These are phyloP conservation scores for Lordiphosa fenestrarum DNA, from an alignment of 2,888 invertebrate genomes.

Conservation along the genomic window DNA sequence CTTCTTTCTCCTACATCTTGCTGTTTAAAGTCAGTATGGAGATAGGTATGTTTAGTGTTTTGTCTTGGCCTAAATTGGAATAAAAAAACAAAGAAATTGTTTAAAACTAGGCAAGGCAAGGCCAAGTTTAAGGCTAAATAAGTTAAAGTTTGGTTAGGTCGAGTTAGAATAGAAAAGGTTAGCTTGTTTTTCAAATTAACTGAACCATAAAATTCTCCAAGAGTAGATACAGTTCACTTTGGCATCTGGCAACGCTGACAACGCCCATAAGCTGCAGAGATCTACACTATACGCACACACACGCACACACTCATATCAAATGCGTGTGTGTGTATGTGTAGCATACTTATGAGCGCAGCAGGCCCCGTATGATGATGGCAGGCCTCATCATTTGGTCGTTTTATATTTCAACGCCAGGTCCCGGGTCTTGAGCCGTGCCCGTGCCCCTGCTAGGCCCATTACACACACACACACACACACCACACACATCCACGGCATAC, in stretches of 20 bases:
- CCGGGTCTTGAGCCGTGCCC: conserved; percentile 16
- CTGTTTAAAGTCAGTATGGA: no score
- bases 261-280: conserved; percentile 41
- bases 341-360: conserved; percentile 43
- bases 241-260: conserved; percentile 40
- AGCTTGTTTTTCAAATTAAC: background rate
- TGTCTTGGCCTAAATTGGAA: no score
- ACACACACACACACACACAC: conserved; percentile 37
- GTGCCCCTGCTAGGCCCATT: conserved; percentile 41
- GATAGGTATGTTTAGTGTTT: no score
- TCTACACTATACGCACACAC: conserved; percentile 13
- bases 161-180: no score
- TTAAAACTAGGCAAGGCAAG: no score
- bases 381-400: conserved; percentile 69
- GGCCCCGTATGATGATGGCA: conserved; percentile 33
- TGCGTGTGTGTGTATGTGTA: conserved; percentile 29
- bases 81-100: no score
- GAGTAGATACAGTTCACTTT: conserved; percentile 8
- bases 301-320: conserved; percentile 4
- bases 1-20: no score
- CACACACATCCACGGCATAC: conserved; percentile 45
- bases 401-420: conserved; percentile 47
- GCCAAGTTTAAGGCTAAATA: no score
- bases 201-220: no score
- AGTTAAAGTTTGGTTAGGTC: no score